Conservation (phyloP, 2,888 invertebrate genomes). For the Erebia palarica region DNA sequence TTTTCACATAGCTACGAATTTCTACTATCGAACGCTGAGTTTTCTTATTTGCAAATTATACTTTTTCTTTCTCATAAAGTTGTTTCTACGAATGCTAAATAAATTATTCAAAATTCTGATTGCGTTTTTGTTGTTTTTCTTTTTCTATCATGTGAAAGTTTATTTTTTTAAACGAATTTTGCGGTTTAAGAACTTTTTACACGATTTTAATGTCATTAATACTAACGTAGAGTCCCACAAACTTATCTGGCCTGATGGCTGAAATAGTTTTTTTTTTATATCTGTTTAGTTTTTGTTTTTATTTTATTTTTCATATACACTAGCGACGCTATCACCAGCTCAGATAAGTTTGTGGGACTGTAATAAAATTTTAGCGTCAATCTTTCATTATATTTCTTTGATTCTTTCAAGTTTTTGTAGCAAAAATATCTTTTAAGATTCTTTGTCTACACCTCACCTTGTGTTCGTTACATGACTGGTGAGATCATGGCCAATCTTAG, state of each 20-base stretch:
- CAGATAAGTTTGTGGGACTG: too few relatives aligned
- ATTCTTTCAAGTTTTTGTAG: neutral
- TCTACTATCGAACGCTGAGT: constrained; percentile 1
- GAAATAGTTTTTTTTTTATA: too few relatives aligned
- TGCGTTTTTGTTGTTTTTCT: constrained; percentile 18
- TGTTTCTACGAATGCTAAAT: neutral
- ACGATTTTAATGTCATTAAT: constrained; percentile 6
- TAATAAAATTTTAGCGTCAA: neutral
- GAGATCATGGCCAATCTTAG: constrained; percentile 35
- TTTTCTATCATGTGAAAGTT: constrained; percentile 34
- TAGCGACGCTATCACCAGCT: too few relatives aligned
- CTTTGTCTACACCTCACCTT: constrained; percentile 13
- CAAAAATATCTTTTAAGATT: neutral
- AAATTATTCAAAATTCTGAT: constrained; percentile 10
- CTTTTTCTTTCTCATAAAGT: neutral
- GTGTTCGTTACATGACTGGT: constrained; percentile 21
- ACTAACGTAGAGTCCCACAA: too few relatives aligned
- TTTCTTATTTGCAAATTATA: constrained; percentile 10
- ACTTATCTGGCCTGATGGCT: too few relatives aligned
- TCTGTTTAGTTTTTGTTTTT: too few relatives aligned
- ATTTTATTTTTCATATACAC: too few relatives aligned
- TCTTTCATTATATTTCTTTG: neutral
- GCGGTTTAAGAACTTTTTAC: constrained; percentile 2
- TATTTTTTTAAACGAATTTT: constrained; percentile 18
- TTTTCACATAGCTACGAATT: constrained; percentile 1